Evolutionary conservation across 30 jellyfish, hydroid and myxozoan species (phyloP), one percentile per base, ranked within the genome.

Genomic region (Chrysaora quinquecirrha): DNA sequence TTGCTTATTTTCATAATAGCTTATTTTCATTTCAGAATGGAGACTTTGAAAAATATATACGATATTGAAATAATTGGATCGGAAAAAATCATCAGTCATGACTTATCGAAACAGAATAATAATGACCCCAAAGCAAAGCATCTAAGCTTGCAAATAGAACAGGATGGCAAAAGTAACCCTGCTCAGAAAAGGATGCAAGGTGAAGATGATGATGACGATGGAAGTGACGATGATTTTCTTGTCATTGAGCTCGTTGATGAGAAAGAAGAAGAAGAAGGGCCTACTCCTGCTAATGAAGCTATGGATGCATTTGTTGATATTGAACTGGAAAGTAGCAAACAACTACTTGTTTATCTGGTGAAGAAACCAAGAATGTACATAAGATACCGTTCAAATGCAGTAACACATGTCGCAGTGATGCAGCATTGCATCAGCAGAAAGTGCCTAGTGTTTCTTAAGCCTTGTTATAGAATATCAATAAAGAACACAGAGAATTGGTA

Each of bases 231-330:
- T 43, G 80, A 65, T 62, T 78, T 19, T 43, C 71, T 78, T 78
- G 89, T 78, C 33, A 78, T 78, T 30, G 89, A 78, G 35, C 56
- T 78, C 30, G 34, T 78, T 0, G 89, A 78, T 1, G 89, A 64
- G 34, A 76, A 35, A 1, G 73, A 38, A 43, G 58, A 43, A 6
- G 58, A n/a, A n/a, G n/a, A n/a, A n/a, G n/a, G n/a, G n/a, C n/a
- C n/a, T 35, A 63, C 63, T 32, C 61, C 18, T 48, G 27, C 20
- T 25, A 43, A 34, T 12, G 75, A 78, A 0, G 58, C 9, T 43
- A 16, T 43, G 9, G 58, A 52, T 52, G 23, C 78, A 3, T 79
- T 20, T 32, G 90, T 48, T 25, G 66, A 79, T 46, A 64, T 79
- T 12, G 46, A 65, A 19, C 19, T 68, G 63, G 32, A 65, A 22